Evolutionary conservation across 2,888 invertebrate genomes (phyloP).

Genomic region (Synergus umbraculus): DNA sequence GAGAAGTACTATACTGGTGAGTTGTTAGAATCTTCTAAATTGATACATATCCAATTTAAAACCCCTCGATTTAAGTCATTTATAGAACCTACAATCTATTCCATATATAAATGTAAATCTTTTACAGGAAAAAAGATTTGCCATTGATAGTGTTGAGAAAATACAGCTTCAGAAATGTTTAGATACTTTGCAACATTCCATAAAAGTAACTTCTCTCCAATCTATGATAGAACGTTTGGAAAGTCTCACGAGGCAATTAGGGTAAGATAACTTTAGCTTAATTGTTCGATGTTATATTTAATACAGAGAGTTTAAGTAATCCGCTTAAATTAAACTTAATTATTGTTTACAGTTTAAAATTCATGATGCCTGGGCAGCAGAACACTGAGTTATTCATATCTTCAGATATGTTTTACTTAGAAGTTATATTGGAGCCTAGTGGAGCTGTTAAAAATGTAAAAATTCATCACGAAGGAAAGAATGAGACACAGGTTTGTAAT

Average conservation of each 20-base stretch:
- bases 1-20: constrained; percentile 90
- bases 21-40: constrained; percentile 60
- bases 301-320: background rate
- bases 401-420: constrained; percentile 97
- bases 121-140: constrained; percentile 90
- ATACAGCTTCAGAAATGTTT: constrained; percentile 92
- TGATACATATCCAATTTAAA: too few species aligned
- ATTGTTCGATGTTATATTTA: background rate
- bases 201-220: constrained; percentile 94
- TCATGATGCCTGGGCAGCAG: constrained; percentile 90
- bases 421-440: constrained; percentile 90
- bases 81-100: background rate
- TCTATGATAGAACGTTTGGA: constrained; percentile 95
- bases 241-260: constrained; percentile 92
- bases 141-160: constrained; percentile 90
- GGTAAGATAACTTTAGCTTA: constrained; percentile 77
- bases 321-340: background rate
- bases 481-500: constrained; percentile 77
- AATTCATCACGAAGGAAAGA: constrained; percentile 94
- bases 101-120: constrained; percentile 46
- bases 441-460: constrained; percentile 93
- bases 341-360: constrained; percentile 84
- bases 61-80: background rate
- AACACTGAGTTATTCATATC: constrained; percentile 93
- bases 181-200: constrained; percentile 94